phyloP scores from a whole-genome alignment of 2,797 vertebrate genomes.

The Malacoctenus gilli region DNA sequence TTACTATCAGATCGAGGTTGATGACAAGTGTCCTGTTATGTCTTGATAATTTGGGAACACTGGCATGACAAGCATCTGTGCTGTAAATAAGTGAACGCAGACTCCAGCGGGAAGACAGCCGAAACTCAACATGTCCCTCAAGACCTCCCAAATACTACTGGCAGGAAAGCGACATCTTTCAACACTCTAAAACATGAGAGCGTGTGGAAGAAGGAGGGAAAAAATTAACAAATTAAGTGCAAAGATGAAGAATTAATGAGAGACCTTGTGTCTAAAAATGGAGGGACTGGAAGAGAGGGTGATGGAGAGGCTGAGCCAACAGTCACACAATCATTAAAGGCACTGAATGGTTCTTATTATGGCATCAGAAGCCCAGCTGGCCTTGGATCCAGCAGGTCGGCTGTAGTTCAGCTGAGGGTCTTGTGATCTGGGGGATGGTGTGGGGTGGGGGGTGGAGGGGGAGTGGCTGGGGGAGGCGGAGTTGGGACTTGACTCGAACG shows the following conservation, averaged over 20 bases:
- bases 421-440: slow-evolving; percentile 79
- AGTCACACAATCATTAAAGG: slow-evolving; percentile 73
- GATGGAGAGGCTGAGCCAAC: slow-evolving; percentile 35
- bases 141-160: slow-evolving; percentile 48
- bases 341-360: slow-evolving; percentile 89
- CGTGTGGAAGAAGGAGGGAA: background rate
- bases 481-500: slow-evolving; percentile 68
- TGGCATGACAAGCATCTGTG: slow-evolving; percentile 58
- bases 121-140: slow-evolving; percentile 59
- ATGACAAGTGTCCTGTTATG: slow-evolving; percentile 63
- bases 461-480: slow-evolving; percentile 64
- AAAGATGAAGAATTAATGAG: slow-evolving; percentile 16
- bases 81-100: slow-evolving; percentile 74
- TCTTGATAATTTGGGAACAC: slow-evolving; percentile 69
- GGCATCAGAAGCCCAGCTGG: slow-evolving; percentile 89
- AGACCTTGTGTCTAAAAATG: slow-evolving; percentile 28
- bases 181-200: slow-evolving; percentile 32
- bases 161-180: slow-evolving; percentile 23
- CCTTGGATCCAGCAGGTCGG: slow-evolving; percentile 88
- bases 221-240: slow-evolving; percentile 22
- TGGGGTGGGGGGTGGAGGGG: slow-evolving; percentile 66
- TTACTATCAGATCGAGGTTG: slow-evolving; percentile 47
- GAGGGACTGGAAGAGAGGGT: slow-evolving; percentile 22
- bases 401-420: slow-evolving; percentile 92
- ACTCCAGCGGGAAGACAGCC: slow-evolving; percentile 53